phyloP scores from a whole-genome alignment of 2,888 invertebrate genomes.

The Lutraria lutraria region DNA sequence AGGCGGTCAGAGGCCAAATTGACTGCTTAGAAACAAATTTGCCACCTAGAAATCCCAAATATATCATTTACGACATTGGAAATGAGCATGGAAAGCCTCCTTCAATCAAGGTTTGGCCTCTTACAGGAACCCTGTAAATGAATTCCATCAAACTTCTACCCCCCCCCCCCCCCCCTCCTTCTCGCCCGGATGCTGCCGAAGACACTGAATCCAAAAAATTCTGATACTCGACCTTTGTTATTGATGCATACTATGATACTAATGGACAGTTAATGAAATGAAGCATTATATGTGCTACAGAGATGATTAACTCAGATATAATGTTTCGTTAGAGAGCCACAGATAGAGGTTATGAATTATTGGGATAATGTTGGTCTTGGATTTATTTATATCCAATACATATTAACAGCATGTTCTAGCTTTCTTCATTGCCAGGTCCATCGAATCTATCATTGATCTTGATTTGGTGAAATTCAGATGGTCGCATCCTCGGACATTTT shows the following conservation, averaged over 20 bases:
- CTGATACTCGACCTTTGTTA: background rate
- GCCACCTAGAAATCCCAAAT: too few relatives aligned
- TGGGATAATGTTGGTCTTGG: background rate
- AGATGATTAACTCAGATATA: background rate
- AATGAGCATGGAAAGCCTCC: too few relatives aligned
- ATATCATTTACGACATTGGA: too few relatives aligned
- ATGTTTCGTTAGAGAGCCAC: background rate
- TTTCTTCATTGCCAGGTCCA: too few relatives aligned
- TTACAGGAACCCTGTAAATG: background rate
- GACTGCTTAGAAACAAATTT: too few relatives aligned
- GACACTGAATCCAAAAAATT: background rate
- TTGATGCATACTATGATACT: conserved; percentile 7
- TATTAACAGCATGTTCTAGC: background rate
- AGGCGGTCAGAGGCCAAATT: too few relatives aligned
- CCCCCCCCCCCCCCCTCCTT: too few relatives aligned
- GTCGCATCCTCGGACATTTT: too few relatives aligned
- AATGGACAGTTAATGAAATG: conserved; percentile 13
- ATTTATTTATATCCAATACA: background rate
- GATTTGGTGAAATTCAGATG: too few relatives aligned
- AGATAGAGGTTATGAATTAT: background rate
- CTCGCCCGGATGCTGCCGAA: background rate
- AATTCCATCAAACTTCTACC: background rate
- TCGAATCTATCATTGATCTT: too few relatives aligned
- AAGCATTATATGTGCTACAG: conserved; percentile 6
- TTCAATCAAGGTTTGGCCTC: too few relatives aligned